Evolutionary conservation across 2,888 invertebrate genomes (phyloP), one percentile per base, ranked within the genome.

Genomic region (Synergus japonicus): DNA sequence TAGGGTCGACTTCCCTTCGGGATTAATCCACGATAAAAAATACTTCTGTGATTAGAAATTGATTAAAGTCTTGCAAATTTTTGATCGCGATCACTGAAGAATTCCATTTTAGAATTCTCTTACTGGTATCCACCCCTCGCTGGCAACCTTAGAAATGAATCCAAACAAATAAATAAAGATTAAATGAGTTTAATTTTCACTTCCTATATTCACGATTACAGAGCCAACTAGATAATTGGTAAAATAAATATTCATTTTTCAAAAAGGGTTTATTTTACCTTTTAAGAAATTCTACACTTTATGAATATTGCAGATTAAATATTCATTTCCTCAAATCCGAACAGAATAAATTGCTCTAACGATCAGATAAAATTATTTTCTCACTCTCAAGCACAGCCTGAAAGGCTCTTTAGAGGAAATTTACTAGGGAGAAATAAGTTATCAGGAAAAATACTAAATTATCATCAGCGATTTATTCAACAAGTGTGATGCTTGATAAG

Each of bases 41-140:
- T 73, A 73, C 54, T 73, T 73, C 37, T 73, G 49, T 54, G 73
- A 73, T 73, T 73, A 73, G 73, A 49, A 54, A 49, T 54, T 54
- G 41, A 73, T 73, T 73, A 54, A 54, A 54, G 60, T 13, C 60
- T 73, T 54, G 54, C n/a, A 37, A 49, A 73, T 73, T 73, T 54
- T 4, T 54, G n/a, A 69, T 12, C 7, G 13, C 18, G 8, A n/a
- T n/a, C 15, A 3, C 54, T n/a, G 1, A 54, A 54, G 54, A 54
- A 54, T n/a, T 9, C 54, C n/a, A 54, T 18, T 54, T 9, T 8
- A 54, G 0, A 54, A 54, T 54, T 54, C 54, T 54, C 54, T 37
- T 7, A 37, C 37, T 37, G 0, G 0, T 37, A 7, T 37, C 37
- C 37, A 37, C 5, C 37, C 37, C 37, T 37, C 37, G 5, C 37